phyloP scores from a whole-genome alignment of 1,140 invertebrate genomes.

The Caenorhabditis inopinata region DNA sequence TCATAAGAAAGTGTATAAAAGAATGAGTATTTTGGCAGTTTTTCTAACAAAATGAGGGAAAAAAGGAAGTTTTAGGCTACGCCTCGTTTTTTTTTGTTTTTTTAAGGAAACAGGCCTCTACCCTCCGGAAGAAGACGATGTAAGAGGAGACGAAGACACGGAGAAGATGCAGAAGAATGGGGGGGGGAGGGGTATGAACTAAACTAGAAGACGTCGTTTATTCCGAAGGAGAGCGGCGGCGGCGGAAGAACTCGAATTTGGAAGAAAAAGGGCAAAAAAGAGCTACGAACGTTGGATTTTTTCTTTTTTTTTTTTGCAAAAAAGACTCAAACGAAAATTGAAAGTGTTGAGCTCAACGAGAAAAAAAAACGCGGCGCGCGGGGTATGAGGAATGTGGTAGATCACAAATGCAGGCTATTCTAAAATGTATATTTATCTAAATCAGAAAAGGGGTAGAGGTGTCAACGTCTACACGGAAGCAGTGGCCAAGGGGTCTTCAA shows the following conservation, averaged over 20 bases:
- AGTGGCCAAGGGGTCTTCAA: no score
- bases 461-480: no score
- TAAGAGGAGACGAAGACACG: neutral
- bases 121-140: neutral
- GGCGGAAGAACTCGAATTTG: no score
- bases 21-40: no score
- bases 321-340: neutral
- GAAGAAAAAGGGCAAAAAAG: neutral
- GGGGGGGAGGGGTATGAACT: neutral
- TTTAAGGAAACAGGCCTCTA: neutral
- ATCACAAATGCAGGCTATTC: neutral
- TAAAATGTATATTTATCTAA: no score
- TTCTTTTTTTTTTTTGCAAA: neutral
- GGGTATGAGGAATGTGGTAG: neutral
- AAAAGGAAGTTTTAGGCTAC: neutral
- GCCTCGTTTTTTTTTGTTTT: no score
- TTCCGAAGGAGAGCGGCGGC: no score
- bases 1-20: neutral
- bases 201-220: neutral
- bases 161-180: neutral
- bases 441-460: no score
- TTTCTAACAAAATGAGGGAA: neutral
- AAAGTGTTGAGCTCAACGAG: no score
- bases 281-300: neutral
- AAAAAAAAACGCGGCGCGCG: no score